A percentile compares a stretch with the other conserved stretches of the same genome.
These are phyloP conservation scores for Euthynnus affinis DNA, from an alignment of 2,797 vertebrate species.

Conservation along the genomic window DNA sequence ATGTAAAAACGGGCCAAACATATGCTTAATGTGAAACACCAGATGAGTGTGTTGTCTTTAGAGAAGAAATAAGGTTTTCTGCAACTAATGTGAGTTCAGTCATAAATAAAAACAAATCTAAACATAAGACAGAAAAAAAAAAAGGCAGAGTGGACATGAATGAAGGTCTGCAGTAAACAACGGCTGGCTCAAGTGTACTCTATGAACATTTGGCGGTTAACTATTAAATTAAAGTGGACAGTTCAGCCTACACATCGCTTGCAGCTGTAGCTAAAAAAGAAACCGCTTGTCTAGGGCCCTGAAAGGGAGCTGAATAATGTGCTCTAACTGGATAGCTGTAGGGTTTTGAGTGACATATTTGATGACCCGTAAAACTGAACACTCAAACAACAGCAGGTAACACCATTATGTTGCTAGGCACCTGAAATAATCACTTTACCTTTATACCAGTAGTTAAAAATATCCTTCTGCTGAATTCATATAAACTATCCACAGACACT, in stretches of 20 bases:
- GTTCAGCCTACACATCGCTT: slow-evolving; percentile 9
- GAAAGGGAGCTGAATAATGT: slow-evolving; percentile 5
- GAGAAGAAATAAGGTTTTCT: neutral
- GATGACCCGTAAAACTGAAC: slow-evolving; percentile 7
- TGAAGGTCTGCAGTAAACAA: slow-evolving; percentile 5
- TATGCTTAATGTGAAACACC: neutral
- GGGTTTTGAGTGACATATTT: neutral
- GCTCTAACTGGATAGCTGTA: slow-evolving; percentile 2
- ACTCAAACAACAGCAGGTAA: slow-evolving; percentile 25
- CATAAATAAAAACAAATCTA: neutral
- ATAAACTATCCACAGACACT: neutral
- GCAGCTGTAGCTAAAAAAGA: slow-evolving; percentile 20
- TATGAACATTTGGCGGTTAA: slow-evolving; percentile 10
- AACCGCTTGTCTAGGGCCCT: slow-evolving; percentile 1
- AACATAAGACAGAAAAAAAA: neutral
- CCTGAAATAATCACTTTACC: slow-evolving; percentile 11
- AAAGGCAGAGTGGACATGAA: neutral
- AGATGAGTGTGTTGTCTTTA: neutral
- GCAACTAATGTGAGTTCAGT: neutral
- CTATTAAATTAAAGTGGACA: slow-evolving; percentile 28
- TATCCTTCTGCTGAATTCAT: neutral
- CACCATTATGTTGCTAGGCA: neutral
- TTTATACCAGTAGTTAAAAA: neutral
- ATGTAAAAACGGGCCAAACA: neutral
- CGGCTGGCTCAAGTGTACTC: neutral